Evolutionary conservation across 2,113 vertebrate genomes (phyloP).

Genomic region (Leptosomus discolor): DNA sequence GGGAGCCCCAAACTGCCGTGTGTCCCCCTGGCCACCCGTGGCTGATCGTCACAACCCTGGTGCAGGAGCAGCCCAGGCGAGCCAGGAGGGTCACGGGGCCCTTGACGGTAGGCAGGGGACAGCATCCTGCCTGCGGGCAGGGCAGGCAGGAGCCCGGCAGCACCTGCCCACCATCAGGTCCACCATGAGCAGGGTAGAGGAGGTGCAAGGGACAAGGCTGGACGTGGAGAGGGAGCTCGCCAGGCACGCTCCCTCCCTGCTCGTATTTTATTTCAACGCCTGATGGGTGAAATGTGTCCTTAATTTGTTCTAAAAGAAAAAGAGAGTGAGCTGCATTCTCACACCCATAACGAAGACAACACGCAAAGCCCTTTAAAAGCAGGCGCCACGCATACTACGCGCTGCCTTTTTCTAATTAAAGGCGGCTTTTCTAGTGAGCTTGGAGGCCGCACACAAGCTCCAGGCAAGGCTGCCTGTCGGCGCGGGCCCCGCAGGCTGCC

Average conservation of each 20-base stretch:
- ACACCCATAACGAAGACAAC: slow-evolving; percentile 54
- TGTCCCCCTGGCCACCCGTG: accelerated
- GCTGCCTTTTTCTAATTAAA: slow-evolving; percentile 58
- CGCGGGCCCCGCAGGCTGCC: background rate
- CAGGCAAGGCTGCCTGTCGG: background rate
- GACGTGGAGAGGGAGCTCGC: background rate
- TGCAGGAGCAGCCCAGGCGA: background rate
- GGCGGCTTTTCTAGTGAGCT: background rate
- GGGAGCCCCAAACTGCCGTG: accelerated
- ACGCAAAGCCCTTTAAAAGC: slow-evolving; percentile 46
- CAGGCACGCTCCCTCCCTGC: background rate
- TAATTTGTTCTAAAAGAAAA: slow-evolving; percentile 58
- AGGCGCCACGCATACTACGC: slow-evolving; percentile 44
- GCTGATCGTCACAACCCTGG: accelerated
- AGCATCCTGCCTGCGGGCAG: background rate
- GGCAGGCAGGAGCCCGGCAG: background rate
- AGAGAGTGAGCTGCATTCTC: slow-evolving; percentile 40
- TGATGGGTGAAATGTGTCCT: slow-evolving; percentile 55
- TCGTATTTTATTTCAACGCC: slow-evolving; percentile 19
- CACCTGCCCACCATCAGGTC: background rate
- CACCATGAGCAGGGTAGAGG: accelerated
- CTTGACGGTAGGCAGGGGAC: background rate
- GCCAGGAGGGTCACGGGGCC: accelerated
- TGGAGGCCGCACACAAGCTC: background rate
- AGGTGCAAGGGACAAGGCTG: background rate